phyloP scores from a whole-genome alignment of 2,888 invertebrate species.

The Xestoiulus laeticollis region DNA sequence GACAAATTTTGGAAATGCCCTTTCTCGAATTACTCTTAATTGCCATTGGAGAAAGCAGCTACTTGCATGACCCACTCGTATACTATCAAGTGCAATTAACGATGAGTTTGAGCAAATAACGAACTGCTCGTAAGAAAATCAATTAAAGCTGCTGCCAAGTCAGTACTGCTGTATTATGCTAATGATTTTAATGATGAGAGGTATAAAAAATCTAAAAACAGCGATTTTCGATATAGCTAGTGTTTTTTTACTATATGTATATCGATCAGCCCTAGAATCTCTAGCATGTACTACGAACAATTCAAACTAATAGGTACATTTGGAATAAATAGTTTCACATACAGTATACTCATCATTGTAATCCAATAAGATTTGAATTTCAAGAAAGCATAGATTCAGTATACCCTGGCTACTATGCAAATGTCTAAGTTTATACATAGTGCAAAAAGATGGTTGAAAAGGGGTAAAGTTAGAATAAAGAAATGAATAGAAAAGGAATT shows the following conservation, averaged over 20 bases:
- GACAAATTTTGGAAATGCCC: background rate
- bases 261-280: too few relatives aligned
- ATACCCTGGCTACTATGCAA: background rate
- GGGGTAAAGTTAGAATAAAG: background rate
- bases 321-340: background rate
- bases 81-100: conserved; percentile 5
- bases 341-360: background rate
- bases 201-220: background rate
- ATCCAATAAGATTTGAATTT: background rate
- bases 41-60: conserved; percentile 18
- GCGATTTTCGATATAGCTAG: background rate
- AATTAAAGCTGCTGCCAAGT: background rate
- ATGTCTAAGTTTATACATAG: too few relatives aligned
- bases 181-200: background rate
- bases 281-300: too few relatives aligned
- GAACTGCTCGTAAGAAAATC: background rate
- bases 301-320: too few relatives aligned
- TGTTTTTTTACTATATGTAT: background rate
- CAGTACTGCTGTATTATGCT: background rate
- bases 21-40: conserved; percentile 23
- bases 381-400: background rate
- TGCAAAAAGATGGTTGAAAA: background rate
- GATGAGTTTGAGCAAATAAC: conserved; percentile 36
- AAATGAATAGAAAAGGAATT: background rate
- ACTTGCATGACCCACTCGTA: background rate